Evolutionary conservation across 2,888 invertebrate species (phyloP).

Genomic region (Baronia brevicornis): DNA sequence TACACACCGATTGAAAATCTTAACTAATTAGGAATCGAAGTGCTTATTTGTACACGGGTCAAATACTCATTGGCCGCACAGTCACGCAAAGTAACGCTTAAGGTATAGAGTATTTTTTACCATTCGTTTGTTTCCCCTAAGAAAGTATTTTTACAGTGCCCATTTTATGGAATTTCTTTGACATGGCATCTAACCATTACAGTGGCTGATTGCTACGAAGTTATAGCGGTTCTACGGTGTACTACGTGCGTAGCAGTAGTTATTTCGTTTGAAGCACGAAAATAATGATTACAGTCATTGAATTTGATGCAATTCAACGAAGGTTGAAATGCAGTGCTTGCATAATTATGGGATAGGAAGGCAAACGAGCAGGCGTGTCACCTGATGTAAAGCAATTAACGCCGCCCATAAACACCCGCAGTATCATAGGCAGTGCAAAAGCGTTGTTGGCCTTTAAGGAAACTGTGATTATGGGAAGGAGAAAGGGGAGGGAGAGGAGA

Average conservation of each 20-base stretch:
- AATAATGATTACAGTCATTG: constrained; percentile 22
- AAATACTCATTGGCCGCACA: constrained; percentile 51
- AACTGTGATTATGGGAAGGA: no score
- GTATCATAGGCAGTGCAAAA: no score
- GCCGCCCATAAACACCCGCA: no score
- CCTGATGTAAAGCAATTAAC: no score
- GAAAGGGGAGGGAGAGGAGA: no score
- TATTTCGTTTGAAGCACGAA: constrained; percentile 23
- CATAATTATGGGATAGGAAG: no score
- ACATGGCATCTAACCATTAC: constrained; percentile 70
- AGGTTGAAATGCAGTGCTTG: no score
- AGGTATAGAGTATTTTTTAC: constrained; percentile 61
- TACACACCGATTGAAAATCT: no score
- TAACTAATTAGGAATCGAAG: no score
- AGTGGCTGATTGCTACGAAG: constrained; percentile 55
- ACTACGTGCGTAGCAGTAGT: constrained; percentile 31
- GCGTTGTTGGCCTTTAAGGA: no score
- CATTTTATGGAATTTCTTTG: constrained; percentile 61
- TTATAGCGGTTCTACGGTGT: constrained; percentile 30
- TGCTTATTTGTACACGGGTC: constrained; percentile 29
- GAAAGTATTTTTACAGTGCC: constrained; percentile 37
- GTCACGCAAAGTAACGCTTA: constrained; percentile 67
- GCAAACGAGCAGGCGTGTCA: no score
- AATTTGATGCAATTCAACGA: no score
- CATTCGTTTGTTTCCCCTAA: constrained; percentile 36